Conservation (phyloP, 2,888 invertebrate genomes). For the Meliscaeva auricollis region DNA sequence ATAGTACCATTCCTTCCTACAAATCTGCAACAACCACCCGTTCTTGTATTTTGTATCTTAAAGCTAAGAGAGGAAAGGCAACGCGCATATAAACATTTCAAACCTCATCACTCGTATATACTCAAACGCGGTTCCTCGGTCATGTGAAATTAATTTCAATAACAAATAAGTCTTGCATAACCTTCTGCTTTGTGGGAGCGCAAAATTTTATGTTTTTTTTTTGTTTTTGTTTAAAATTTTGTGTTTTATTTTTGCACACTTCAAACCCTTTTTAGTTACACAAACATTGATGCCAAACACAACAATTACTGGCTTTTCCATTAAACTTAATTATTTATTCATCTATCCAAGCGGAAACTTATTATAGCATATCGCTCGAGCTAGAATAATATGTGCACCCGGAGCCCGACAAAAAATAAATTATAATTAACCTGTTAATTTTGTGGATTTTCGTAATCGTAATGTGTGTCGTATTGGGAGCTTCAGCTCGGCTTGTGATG, state of each 20-base stretch:
- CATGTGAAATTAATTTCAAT: conserved; percentile 35
- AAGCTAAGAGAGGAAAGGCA: not conserved
- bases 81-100: not conserved
- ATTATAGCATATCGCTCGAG: not conserved
- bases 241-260: not conserved
- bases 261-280: not conserved
- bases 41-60: not conserved
- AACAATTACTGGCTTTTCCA: conserved; percentile 48
- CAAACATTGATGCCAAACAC: conserved; percentile 26
- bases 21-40: not conserved
- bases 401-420: conserved; percentile 39
- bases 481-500: not conserved
- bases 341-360: conserved; percentile 63
- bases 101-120: too few relatives aligned
- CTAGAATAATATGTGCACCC: conserved; percentile 15
- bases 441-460: conserved; percentile 47
- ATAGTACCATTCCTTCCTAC: not conserved
- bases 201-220: not conserved
- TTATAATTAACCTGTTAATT: conserved; percentile 64
- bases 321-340: conserved; percentile 69
- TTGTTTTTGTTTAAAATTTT: not conserved
- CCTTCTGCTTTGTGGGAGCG: not conserved
- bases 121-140: not conserved
- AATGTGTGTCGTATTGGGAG: conserved; percentile 51
- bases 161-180: conserved; percentile 13